Evolutionary conservation across 2,888 invertebrate species (phyloP).

Genomic region (Uloborus plumipes): DNA sequence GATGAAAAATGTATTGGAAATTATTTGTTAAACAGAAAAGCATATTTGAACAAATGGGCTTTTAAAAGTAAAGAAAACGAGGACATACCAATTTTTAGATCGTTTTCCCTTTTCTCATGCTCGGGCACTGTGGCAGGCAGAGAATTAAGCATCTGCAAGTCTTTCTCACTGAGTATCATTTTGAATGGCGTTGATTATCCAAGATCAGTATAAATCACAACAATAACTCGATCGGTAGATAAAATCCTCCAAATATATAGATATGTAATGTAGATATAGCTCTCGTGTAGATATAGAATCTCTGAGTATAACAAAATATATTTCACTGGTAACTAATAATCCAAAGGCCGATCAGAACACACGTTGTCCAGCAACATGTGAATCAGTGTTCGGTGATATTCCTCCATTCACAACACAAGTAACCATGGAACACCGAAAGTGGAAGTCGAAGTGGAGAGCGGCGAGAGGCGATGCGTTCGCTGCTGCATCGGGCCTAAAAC

Average conservation of each 20-base stretch:
- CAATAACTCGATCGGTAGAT: not conserved
- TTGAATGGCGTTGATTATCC: constrained; percentile 32
- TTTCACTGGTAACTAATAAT: constrained; percentile 23
- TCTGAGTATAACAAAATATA: constrained; percentile 36
- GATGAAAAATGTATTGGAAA: too few species aligned
- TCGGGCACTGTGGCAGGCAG: constrained; percentile 65
- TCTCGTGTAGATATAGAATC: not conserved
- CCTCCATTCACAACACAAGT: constrained; percentile 28
- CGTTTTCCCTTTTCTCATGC: constrained; percentile 66
- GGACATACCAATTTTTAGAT: constrained; percentile 68
- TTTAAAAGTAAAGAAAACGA: constrained; percentile 13
- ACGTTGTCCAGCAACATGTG: constrained; percentile 41
- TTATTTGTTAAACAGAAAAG: too few species aligned
- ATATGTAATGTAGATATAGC: too few species aligned
- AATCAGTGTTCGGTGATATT: not conserved
- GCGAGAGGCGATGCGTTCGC: not conserved
- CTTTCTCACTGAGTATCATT: constrained; percentile 68
- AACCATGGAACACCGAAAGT: constrained; percentile 2
- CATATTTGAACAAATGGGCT: too few species aligned
- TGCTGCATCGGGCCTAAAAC: not conserved
- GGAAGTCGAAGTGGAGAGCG: constrained; percentile 17
- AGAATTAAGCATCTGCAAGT: constrained; percentile 67
- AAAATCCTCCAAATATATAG: too few species aligned
- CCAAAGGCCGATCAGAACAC: constrained; percentile 1
- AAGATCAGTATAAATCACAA: constrained; percentile 10